A percentile compares a stretch with the other conserved stretches of the same genome.
Evolutionary conservation across 2,888 invertebrate species (phyloP).

Genomic region (Chrysotoxum bicinctum): DNA sequence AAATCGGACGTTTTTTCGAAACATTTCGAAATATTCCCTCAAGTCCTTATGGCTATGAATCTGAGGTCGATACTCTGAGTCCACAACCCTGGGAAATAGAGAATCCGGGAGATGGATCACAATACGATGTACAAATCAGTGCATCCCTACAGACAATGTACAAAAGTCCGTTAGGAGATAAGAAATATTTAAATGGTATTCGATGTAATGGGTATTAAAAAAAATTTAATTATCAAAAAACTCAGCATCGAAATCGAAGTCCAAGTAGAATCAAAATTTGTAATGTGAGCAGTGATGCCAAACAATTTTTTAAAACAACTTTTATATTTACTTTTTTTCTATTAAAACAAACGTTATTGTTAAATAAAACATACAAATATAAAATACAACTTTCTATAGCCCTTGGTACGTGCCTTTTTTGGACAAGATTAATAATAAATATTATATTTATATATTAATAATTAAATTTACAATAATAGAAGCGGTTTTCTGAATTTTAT

Average conservation of each 20-base stretch:
- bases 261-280: constrained; percentile 38
- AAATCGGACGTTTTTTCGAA: constrained; percentile 91
- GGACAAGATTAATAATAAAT: constrained; percentile 17
- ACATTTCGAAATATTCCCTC: constrained; percentile 83
- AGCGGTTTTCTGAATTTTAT: background rate
- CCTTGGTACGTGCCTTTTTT: constrained; percentile 27
- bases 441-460: constrained; percentile 12
- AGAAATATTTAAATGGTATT: constrained; percentile 74
- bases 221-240: background rate
- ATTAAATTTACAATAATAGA: background rate
- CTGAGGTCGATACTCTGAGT: constrained; percentile 75
- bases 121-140: constrained; percentile 75
- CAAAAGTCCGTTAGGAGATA: constrained; percentile 70
- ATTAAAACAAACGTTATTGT: background rate
- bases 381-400: background rate
- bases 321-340: constrained; percentile 13
- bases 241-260: constrained; percentile 5
- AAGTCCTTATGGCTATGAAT: constrained; percentile 76
- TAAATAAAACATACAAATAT: background rate
- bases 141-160: constrained; percentile 74
- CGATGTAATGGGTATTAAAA: constrained; percentile 75
- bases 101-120: constrained; percentile 75
- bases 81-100: constrained; percentile 75
- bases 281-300: constrained; percentile 46
- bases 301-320: constrained; percentile 18